phyloP scores from a whole-genome alignment of 2,797 vertebrate species.

The Zalophus californianus region DNA sequence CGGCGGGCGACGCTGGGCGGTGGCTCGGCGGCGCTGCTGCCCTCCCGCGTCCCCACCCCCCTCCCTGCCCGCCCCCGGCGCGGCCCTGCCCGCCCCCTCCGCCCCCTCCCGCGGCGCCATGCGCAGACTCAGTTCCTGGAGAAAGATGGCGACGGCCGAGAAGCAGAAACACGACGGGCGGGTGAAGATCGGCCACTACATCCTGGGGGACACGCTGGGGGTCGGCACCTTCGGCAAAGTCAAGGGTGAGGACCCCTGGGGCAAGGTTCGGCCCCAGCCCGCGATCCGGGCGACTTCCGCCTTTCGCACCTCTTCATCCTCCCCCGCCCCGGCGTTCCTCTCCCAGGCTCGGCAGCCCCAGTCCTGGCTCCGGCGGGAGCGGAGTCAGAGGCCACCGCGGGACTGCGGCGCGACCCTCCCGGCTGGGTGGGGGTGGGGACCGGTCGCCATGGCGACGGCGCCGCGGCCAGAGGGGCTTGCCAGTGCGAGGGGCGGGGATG shows the following conservation, averaged over 20 bases:
- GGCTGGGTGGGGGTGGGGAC: not conserved
- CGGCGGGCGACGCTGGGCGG: conserved; percentile 13
- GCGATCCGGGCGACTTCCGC: not conserved
- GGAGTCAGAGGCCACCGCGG: not conserved
- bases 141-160: conserved; percentile 98
- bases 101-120: conserved; percentile 75
- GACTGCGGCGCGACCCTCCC: not conserved
- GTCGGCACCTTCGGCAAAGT: conserved; percentile 99
- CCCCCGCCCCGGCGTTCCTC: not conserved
- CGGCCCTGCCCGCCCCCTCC: conserved; percentile 58
- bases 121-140: conserved; percentile 92
- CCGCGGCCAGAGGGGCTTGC: not conserved
- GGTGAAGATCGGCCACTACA: conserved; percentile 98
- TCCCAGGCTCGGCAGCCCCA: not conserved
- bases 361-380: not conserved
- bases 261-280: accelerated
- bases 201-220: conserved; percentile 96
- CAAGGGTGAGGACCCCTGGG: conserved; percentile 90
- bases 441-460: conserved; percentile 73
- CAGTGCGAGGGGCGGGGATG: not conserved
- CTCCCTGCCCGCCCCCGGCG: not conserved
- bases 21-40: not conserved
- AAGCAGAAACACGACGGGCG: conserved; percentile 97
- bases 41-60: conserved; percentile 49
- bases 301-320: not conserved